These are phyloP conservation scores for Toxostoma redivivum DNA, from an alignment of 2,113 vertebrate genomes.

Conservation along the genomic window DNA sequence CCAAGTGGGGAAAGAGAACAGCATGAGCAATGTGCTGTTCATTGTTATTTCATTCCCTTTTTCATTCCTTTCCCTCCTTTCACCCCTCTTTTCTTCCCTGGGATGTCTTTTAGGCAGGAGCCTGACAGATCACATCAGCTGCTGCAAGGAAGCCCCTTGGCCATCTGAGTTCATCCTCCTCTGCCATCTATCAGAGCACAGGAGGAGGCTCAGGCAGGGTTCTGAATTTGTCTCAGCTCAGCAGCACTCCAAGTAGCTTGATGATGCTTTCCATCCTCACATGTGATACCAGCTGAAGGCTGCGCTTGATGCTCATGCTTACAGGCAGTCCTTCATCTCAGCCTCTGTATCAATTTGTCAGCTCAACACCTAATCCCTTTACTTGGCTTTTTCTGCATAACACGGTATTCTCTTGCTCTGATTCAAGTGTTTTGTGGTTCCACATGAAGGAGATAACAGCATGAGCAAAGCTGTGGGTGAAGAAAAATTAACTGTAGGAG, in stretches of 20 bases:
- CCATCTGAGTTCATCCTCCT: neutral
- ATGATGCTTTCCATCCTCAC: neutral
- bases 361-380: neutral
- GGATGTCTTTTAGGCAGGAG: neutral
- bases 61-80: neutral
- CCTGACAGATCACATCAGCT: neutral
- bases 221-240: neutral
- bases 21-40: neutral
- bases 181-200: neutral
- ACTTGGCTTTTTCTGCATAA: neutral
- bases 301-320: neutral
- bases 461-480: slow-evolving; percentile 16
- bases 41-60: neutral
- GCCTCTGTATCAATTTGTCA: neutral
- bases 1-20: neutral
- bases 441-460: slow-evolving; percentile 33
- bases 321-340: neutral
- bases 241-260: neutral
- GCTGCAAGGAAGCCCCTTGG: slow-evolving; percentile 43
- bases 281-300: neutral
- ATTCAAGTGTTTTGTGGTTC: slow-evolving; percentile 2
- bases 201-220: neutral
- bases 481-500: slow-evolving; percentile 26
- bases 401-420: neutral
- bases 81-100: neutral